These are phyloP conservation scores for Drosophila cognata DNA, from an alignment of 2,888 invertebrate genomes.

Conservation along the genomic window DNA sequence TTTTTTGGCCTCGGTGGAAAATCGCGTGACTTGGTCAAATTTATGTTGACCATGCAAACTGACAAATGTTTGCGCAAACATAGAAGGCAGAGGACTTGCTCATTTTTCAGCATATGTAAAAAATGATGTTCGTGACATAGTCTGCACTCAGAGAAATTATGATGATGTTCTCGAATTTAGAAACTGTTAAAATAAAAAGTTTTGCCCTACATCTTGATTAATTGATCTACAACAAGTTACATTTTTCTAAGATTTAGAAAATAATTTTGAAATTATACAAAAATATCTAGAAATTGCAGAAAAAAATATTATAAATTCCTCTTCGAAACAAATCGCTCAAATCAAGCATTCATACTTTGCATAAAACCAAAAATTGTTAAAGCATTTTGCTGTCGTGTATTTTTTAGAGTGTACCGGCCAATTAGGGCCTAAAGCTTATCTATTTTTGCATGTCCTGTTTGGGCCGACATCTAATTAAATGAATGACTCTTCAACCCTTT, in stretches of 20 bases:
- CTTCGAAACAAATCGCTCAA: neutral
- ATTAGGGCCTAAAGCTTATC: conserved; percentile 48
- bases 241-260: no score
- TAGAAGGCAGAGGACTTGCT: conserved; percentile 36
- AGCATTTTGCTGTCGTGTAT: neutral
- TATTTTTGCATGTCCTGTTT: conserved; percentile 66
- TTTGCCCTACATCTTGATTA: neutral
- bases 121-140: conserved; percentile 60
- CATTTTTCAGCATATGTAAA: conserved; percentile 46
- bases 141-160: conserved; percentile 22
- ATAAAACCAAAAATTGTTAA: neutral
- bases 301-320: neutral
- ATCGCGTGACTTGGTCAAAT: conserved; percentile 68
- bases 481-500: conserved; percentile 35
- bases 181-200: neutral
- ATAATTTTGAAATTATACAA: no score
- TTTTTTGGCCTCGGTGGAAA: neutral
- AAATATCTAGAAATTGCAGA: neutral
- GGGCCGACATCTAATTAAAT: conserved; percentile 60
- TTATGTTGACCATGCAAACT: conserved; percentile 37
- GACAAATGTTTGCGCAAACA: conserved; percentile 77
- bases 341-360: neutral
- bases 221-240: no score
- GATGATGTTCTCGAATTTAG: neutral
- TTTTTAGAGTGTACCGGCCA: conserved; percentile 31